Base-by-base conservation (phyloP, 2,888 invertebrate genomes). In the Eudasyphora cyanicolor region DNA sequence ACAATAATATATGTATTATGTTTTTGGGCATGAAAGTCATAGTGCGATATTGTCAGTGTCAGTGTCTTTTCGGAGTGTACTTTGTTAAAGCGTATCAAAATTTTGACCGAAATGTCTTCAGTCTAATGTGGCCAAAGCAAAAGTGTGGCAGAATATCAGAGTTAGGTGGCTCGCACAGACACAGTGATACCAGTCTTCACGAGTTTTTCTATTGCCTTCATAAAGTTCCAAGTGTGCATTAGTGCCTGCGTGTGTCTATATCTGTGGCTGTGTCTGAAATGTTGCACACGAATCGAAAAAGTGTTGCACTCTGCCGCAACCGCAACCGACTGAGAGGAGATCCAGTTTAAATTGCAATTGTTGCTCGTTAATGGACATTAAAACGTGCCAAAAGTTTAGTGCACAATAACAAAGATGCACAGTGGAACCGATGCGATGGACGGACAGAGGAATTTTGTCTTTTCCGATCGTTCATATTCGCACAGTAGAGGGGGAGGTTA, bases 301-400 rank as follows among this genome's bases (percentile, higher is more conserved):
- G 38, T 57, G 12, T 51, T 62, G 69, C 32, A 60, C 29, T 38
- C 69, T 73, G 79, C 73, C 64, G 75, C 67, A 51, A n/a, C 42
- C 4, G 54, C 45, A 57, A 75, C n/a, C 81, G 90, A 87, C 88
- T 87, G 88, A 89, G 89, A 87, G 89, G 89, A 90, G 89, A 90
- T 90, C 90, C 90, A 90, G 90, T 90, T 90, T 90, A 90, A 90
- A 90, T 90, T 90, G 90, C 90, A 89, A 90, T 90, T 89, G 90
- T 88, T 89, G 89, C 89, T 90, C 91, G 90, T 90, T 90, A 90
- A 90, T 90, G 89, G 90, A 89, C 91, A 89, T 91, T 89, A 89
- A 89, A 90, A 90, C 89, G 89, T 88, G 89, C 88, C 89, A 85
- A 86, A 85, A 84, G 75, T 76, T 77, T 83, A 78, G 67, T 12